A percentile compares a stretch with the other conserved stretches of the same genome.
phyloP scores from a whole-genome alignment of 2,888 invertebrate genomes.

The Lochmaea capreae region DNA sequence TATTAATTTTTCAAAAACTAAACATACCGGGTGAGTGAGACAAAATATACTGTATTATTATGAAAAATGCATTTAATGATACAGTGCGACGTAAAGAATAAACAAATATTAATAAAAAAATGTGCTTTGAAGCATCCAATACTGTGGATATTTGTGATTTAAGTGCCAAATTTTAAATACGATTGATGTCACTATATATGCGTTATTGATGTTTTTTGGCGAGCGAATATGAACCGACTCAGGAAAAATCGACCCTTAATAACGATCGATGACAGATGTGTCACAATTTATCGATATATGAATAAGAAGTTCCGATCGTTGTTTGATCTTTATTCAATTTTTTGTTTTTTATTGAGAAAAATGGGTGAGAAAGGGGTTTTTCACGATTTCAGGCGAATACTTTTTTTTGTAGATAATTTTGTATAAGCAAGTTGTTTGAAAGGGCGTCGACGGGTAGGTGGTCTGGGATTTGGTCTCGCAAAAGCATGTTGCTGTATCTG shows the following conservation, averaged over 20 bases:
- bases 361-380: no score
- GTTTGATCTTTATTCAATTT: neutral
- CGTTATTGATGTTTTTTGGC: conserved; percentile 41
- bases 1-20: no score
- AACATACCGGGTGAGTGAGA: no score
- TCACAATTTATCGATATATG: conserved; percentile 8
- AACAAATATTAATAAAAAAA: conserved; percentile 25
- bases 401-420: no score
- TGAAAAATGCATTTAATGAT: no score
- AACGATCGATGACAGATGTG: neutral
- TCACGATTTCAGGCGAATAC: no score
- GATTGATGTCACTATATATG: conserved; percentile 50
- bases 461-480: no score
- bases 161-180: conserved; percentile 64
- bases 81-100: neutral
- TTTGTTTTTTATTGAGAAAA: no score
- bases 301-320: conserved; percentile 9
- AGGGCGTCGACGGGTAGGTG: no score
- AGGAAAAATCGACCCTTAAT: conserved; percentile 30
- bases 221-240: conserved; percentile 35
- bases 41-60: no score
- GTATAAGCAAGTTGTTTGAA: no score
- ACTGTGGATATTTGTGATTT: conserved; percentile 61
- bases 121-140: conserved; percentile 44
- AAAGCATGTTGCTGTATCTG: no score